These are phyloP conservation scores for Platerodrilus igneus DNA, from an alignment of 2,888 invertebrate species.

Conservation along the genomic window DNA sequence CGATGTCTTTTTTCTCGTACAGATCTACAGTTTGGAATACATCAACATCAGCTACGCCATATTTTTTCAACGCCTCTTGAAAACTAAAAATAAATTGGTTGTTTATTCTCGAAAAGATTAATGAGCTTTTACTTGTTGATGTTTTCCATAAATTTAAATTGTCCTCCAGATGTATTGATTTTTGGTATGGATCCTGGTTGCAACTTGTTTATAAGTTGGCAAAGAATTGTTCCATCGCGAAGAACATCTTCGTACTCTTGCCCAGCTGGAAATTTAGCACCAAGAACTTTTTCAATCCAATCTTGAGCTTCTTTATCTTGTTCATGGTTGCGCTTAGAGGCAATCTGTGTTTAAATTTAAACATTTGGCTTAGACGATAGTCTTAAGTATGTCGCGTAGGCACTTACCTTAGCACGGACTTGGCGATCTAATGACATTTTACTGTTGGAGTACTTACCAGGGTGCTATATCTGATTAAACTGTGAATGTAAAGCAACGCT, in stretches of 20 bases:
- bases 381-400: no score
- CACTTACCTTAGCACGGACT: constrained; percentile 83
- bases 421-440: constrained; percentile 89
- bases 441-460: constrained; percentile 19
- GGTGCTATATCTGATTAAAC: constrained; percentile 35
- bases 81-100: constrained; percentile 59
- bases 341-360: constrained; percentile 55
- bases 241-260: constrained; percentile 83
- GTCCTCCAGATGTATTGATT: constrained; percentile 90
- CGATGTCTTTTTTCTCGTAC: constrained; percentile 90
- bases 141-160: constrained; percentile 99
- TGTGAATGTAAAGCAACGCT: constrained; percentile 35
- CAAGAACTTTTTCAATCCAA: constrained; percentile 87
- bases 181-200: constrained; percentile 83
- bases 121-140: constrained; percentile 72
- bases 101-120: background rate
- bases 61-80: constrained; percentile 78
- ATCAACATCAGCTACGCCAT: constrained; percentile 87
- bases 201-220: constrained; percentile 91
- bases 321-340: constrained; percentile 74
- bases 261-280: constrained; percentile 80
- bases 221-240: constrained; percentile 87
- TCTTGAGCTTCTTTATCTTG: constrained; percentile 84
- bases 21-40: constrained; percentile 96
- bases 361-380: background rate